A percentile compares a stretch with the other conserved stretches of the same genome.
These are phyloP conservation scores for Melinaea marsaeus DNA, from an alignment of 2,888 invertebrate genomes.

Conservation along the genomic window DNA sequence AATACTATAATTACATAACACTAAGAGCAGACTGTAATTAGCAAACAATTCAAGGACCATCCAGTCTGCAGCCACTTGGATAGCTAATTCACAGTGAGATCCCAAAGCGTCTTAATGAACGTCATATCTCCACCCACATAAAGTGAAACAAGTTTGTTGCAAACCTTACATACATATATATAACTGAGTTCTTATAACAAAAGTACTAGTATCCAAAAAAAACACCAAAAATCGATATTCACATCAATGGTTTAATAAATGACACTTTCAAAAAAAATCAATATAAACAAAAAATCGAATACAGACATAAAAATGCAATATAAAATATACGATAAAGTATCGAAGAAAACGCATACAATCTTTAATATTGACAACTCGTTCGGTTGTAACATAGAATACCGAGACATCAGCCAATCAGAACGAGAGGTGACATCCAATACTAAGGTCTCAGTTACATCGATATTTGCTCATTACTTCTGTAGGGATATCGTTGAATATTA, in stretches of 20 bases:
- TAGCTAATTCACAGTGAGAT: constrained; percentile 31
- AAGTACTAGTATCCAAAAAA: neutral
- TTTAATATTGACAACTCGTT: constrained; percentile 21
- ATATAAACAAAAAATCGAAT: constrained; percentile 9
- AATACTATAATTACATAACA: constrained; percentile 21
- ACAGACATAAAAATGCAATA: constrained; percentile 18
- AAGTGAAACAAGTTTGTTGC: constrained; percentile 31
- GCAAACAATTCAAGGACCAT: constrained; percentile 31
- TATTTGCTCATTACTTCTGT: too few relatives aligned
- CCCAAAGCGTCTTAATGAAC: constrained; percentile 28
- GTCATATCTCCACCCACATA: constrained; percentile 33
- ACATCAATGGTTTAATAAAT: constrained; percentile 1
- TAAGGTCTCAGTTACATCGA: constrained; percentile 47
- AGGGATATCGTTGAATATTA: too few relatives aligned
- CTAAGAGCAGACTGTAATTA: constrained; percentile 30
- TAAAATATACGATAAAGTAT: constrained; percentile 15
- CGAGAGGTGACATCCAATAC: constrained; percentile 51
- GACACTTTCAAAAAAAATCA: constrained; percentile 9
- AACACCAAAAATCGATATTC: constrained; percentile 10
- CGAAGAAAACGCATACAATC: constrained; percentile 13
- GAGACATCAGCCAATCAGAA: constrained; percentile 44
- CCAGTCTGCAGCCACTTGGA: constrained; percentile 29
- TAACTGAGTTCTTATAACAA: too few relatives aligned
- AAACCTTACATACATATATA: constrained; percentile 22
- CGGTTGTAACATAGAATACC: constrained; percentile 23